Conservation (phyloP, 1,140 invertebrate species). For the Drosophila elegans region DNA sequence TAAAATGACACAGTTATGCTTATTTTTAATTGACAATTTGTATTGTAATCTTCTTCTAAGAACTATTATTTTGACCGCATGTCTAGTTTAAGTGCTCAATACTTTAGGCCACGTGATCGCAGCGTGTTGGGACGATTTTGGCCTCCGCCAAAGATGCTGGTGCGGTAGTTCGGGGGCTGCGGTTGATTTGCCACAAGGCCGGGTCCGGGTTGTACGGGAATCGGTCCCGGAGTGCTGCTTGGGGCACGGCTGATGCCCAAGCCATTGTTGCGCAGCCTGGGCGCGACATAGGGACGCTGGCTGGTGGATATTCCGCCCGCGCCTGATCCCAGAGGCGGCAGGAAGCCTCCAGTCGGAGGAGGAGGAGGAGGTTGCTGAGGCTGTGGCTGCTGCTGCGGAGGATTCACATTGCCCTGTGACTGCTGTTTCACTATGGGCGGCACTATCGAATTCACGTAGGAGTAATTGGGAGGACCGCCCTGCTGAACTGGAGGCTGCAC, state of each 20-base stretch:
- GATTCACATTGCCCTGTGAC: constrained; percentile 4
- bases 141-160: constrained; percentile 37
- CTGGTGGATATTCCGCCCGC: constrained; percentile 62
- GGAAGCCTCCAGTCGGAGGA: constrained; percentile 16
- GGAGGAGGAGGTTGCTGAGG: constrained; percentile 21
- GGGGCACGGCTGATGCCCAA: constrained; percentile 58
- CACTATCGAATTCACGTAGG: constrained; percentile 75
- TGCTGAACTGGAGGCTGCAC: constrained; percentile 35
- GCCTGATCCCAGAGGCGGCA: constrained; percentile 15
- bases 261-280: constrained; percentile 74
- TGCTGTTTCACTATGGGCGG: constrained; percentile 57
- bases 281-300: constrained; percentile 78
- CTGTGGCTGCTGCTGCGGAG: constrained; percentile 25
- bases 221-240: constrained; percentile 41
- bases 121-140: constrained; percentile 60
- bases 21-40: constrained; percentile 24
- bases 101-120: constrained; percentile 79
- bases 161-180: constrained; percentile 18
- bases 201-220: constrained; percentile 13
- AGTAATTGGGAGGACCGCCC: constrained; percentile 49
- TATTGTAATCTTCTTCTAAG: constrained; percentile 20
- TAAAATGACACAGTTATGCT: neutral
- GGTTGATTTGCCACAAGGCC: constrained; percentile 4
- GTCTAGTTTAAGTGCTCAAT: constrained; percentile 48
- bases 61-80: constrained; percentile 15